These are phyloP conservation scores for Mesopsocus fuscifrons DNA, from an alignment of 2,888 invertebrate species.

Conservation along the genomic window DNA sequence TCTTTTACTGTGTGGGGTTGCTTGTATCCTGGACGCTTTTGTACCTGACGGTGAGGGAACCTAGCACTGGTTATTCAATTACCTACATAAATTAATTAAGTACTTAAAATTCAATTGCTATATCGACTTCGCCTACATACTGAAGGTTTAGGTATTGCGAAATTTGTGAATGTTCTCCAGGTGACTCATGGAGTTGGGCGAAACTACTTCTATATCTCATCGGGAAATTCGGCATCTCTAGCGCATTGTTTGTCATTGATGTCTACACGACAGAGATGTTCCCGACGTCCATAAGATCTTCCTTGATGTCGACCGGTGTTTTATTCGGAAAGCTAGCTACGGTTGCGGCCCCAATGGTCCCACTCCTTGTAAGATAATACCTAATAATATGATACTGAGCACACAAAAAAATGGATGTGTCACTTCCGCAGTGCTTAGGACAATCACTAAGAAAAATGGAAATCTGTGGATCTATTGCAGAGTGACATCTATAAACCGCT, in stretches of 20 bases:
- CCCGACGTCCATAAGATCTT: constrained; percentile 20
- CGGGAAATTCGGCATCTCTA: constrained; percentile 26
- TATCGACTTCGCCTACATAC: no score
- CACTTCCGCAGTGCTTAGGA: no score
- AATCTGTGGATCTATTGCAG: constrained; percentile 20
- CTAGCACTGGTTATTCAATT: no score
- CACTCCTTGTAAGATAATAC: constrained; percentile 21
- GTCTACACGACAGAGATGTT: constrained; percentile 27
- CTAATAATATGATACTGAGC: no score
- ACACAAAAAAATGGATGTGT: no score
- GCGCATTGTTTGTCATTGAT: constrained; percentile 25
- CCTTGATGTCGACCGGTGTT: constrained; percentile 20
- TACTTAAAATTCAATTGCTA: no score
- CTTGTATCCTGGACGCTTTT: constrained; percentile 18
- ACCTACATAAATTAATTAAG: no score
- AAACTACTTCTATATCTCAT: constrained; percentile 22
- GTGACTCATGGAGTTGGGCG: constrained; percentile 17
- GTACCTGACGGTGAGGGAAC: constrained; percentile 14
- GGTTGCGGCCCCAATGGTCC: constrained; percentile 20
- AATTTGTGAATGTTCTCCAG: no score
- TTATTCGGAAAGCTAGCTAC: constrained; percentile 20
- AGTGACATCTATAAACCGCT: constrained; percentile 25
- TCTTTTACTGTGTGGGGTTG: constrained; percentile 13
- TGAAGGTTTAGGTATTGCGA: no score
- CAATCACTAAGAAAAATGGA: no score